phyloP scores from a whole-genome alignment of 2,797 vertebrate genomes.

The Delichon dasypus region DNA sequence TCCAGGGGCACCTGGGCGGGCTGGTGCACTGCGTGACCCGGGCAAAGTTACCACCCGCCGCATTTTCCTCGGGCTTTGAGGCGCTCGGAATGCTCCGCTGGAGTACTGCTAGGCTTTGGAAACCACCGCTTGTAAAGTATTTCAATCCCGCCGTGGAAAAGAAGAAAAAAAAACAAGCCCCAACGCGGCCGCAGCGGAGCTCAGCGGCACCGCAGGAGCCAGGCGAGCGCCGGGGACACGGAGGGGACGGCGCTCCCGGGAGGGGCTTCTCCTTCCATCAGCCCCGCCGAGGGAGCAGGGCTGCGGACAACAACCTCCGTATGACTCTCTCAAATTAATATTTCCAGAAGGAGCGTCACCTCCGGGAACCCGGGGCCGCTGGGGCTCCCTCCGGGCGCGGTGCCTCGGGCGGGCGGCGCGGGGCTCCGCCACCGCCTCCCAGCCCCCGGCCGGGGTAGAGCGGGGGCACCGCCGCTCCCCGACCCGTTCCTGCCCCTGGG shows the following conservation, averaged over 20 bases:
- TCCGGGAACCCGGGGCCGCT: neutral
- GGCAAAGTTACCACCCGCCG: neutral
- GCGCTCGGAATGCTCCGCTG: neutral
- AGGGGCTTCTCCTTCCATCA: neutral
- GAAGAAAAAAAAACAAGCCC: too few species aligned
- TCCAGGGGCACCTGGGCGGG: neutral
- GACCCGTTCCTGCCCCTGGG: rapidly evolving
- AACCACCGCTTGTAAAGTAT: neutral
- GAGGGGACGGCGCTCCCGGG: neutral
- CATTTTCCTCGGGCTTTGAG: neutral
- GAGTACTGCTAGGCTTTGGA: neutral
- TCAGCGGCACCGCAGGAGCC: neutral
- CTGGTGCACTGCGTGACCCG: neutral
- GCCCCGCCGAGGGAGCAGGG: neutral
- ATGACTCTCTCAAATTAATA: rapidly evolving
- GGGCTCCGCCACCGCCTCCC: neutral
- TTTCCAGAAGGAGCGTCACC: neutral
- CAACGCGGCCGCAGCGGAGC: rapidly evolving
- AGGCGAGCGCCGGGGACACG: neutral
- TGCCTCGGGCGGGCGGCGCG: neutral
- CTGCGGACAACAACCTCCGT: neutral
- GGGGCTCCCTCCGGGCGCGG: neutral
- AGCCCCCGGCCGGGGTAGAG: neutral
- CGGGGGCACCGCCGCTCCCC: neutral
- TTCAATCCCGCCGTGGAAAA: neutral